Evolutionary conservation across 2,888 invertebrate species (phyloP), one percentile per base, ranked within the genome.

Genomic region (Lacanobia wlatinum): DNA sequence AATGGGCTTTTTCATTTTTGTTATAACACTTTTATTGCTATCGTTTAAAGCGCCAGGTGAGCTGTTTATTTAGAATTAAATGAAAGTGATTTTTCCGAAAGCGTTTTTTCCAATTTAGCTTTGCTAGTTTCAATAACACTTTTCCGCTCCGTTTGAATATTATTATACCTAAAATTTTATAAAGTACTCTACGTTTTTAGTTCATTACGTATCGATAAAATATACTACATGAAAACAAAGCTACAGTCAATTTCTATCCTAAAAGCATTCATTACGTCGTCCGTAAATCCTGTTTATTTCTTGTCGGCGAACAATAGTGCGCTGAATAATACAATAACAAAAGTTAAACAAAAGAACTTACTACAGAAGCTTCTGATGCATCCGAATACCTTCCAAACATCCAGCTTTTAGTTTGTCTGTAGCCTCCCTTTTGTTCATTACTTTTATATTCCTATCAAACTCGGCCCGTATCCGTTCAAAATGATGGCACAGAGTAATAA

Each of bases 291-390:
- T 72, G 77, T 84, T 70, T 74, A 70, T 77, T 75, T 73, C 70
- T 69, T 73, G 69, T 73, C 46, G 46, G 63, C 66, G 64, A 84
- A 83, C 84, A 84, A 77, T 72, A 76, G 52, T 64, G 43, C 38
- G 56, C 63, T 70, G 78, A 75, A 73, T 71, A 74, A 73, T 74
- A 81, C 74, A 83, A 72, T 82, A 78, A 64, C 65, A 64, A 78
- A 73, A 75, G 56, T 70, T 69, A 70, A 83, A 68, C 76, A 78
- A 72, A 76, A 67, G 67, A 66, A 83, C 93, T 92, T 89, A 95
- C 95, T 85, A 84, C 61, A 95, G 78, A 23, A 95, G 88, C 75
- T 92, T 94, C 81, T 94, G 94, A 86, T 95, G 95, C 90, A 95
- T 93, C 64, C 83, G 73, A 71, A 96, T 92, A 6, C 95, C 95